Evolutionary conservation across 2,888 invertebrate species (phyloP), one percentile per base, ranked within the genome.

Genomic region (Napeogenes sylphis): DNA sequence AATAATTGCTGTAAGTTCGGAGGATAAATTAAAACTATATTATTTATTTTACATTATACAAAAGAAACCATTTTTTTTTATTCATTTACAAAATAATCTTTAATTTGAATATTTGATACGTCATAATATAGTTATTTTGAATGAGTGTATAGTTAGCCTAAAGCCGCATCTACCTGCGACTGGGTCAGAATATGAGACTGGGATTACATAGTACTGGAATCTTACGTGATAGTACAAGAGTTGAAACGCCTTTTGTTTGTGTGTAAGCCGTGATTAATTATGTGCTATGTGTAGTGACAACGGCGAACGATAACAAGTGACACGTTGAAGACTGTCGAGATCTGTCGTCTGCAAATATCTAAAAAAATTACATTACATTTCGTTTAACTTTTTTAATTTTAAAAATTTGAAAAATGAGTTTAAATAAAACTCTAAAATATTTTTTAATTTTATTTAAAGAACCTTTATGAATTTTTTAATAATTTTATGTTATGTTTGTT

Each of bases 201-300:
- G 76, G 78, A 79, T 82, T 80, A 81, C 75, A 68, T 71, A 74
- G 72, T 71, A 71, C 75, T 80, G 75, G 73, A 77, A 76, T 80
- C 78, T 80, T 77, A 75, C 73, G 71, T 72, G 70, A 67, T 72
- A 70, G 70, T 73, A 71, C 65, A 70, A 68, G 70, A 69, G 70
- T 73, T 74, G 70, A 69, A 69, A 70, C 63, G 61, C 60, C 67
- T 71, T 73, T 74, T 73, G 69, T 73, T 65, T 68, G 69, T 69
- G 68, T 70, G 65, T 66, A 56, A 65, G 67, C 64, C 68, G 61
- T 73, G 70, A 73, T 73, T 72, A 73, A 71, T 73, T 68, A 72
- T 69, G 65, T 58, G 53, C 67, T 67, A 63, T 67, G 65, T 70
- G 68, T 66, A 70, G 66, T 59, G 71, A 69, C 72, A 68, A 66